A percentile compares a stretch with the other conserved stretches of the same genome.
These are phyloP conservation scores for Hormiphora californensis DNA, from an alignment of 37 sponge, comb jelly and placozoan species.

Conservation along the genomic window DNA sequence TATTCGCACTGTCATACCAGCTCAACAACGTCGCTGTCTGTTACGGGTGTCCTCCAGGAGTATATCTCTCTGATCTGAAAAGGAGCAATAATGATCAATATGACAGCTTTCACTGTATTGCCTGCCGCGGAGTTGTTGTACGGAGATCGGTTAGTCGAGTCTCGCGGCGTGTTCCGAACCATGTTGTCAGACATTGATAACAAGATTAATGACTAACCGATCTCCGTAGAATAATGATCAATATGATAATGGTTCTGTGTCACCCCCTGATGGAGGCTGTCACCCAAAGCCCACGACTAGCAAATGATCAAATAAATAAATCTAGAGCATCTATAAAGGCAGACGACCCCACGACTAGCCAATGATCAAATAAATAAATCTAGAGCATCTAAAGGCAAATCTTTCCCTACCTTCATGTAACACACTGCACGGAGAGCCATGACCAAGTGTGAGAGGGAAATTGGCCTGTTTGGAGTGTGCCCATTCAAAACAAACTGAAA, in stretches of 20 bases:
- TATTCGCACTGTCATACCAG: slow-evolving; percentile 1
- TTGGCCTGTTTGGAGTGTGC: not conserved
- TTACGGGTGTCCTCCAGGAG: slow-evolving; percentile 19
- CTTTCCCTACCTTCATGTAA: slow-evolving; percentile 27
- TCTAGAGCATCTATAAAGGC: too few species aligned
- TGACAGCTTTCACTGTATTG: too few species aligned
- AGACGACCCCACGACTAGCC: too few species aligned
- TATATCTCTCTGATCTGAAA: slow-evolving; percentile 51
- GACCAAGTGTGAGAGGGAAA: not conserved
- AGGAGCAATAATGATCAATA: not conserved
- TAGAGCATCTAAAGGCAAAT: not conserved
- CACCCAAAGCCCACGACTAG: too few species aligned
- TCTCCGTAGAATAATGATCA: not conserved
- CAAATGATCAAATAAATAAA: too few species aligned
- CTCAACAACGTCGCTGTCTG: slow-evolving; percentile 33
- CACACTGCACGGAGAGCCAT: not conserved
- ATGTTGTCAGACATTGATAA: too few species aligned
- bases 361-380: too few species aligned
- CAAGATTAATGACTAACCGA: not conserved
- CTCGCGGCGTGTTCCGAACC: too few species aligned
- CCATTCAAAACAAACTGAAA: slow-evolving; percentile 38
- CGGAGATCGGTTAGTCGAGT: too few species aligned
- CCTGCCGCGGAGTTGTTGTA: too few species aligned
- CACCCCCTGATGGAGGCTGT: not conserved
- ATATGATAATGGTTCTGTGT: not conserved